Evolutionary conservation across 2,797 vertebrate genomes (phyloP).

Genomic region (Bryconaethiops microstoma): DNA sequence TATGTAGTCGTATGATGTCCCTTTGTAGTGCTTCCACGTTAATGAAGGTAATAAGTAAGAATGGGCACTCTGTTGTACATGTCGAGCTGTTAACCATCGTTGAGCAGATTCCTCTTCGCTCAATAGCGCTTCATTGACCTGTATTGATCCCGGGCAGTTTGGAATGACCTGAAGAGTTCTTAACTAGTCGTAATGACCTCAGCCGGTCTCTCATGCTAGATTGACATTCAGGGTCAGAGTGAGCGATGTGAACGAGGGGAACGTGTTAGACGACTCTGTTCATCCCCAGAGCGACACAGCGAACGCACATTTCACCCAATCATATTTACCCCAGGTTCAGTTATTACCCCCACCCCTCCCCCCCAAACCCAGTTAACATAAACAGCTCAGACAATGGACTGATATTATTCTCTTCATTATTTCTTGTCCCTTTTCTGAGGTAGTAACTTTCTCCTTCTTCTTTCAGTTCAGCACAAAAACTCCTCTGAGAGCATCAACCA

Average conservation of each 20-base stretch:
- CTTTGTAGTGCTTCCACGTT: too few relatives aligned
- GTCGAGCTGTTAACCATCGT: not conserved
- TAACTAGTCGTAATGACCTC: constrained; percentile 22
- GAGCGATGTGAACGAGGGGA: constrained; percentile 3
- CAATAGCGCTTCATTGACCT: constrained; percentile 34
- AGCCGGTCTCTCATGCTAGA: constrained; percentile 27
- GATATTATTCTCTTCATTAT: too few relatives aligned
- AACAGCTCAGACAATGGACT: too few relatives aligned
- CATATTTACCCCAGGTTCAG: too few relatives aligned
- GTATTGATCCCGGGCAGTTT: constrained; percentile 31
- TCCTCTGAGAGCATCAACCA: constrained; percentile 93
- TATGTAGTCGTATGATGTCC: too few relatives aligned
- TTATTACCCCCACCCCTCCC: too few relatives aligned
- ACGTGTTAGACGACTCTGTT: too few relatives aligned
- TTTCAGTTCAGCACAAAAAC: constrained; percentile 88
- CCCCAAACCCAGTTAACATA: too few relatives aligned
- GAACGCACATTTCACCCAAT: too few relatives aligned
- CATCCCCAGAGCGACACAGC: too few relatives aligned
- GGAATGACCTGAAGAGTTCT: constrained; percentile 21
- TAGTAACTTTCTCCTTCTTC: constrained; percentile 5
- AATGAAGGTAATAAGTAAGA: too few relatives aligned
- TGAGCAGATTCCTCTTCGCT: constrained; percentile 16
- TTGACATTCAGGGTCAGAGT: constrained; percentile 28
- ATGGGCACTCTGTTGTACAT: not conserved
- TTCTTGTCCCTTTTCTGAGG: too few relatives aligned